phyloP scores from a whole-genome alignment of 2,888 invertebrate genomes.

The Microdon myrmicae region DNA sequence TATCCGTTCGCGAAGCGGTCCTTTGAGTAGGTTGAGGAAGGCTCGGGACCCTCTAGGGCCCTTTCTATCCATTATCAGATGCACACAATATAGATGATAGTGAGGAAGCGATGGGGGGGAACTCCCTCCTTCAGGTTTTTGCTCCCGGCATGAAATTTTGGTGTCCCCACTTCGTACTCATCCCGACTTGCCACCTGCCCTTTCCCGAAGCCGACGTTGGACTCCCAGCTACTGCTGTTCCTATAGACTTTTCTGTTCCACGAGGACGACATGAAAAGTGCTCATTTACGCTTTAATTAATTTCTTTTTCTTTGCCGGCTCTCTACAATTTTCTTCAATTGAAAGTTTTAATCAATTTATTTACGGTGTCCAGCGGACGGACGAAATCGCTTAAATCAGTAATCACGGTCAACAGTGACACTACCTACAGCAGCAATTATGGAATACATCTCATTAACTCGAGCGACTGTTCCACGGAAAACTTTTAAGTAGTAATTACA shows the following conservation, averaged over 20 bases:
- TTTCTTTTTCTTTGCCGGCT: conserved; percentile 40
- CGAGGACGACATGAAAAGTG: conserved; percentile 23
- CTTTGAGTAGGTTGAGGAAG: not conserved
- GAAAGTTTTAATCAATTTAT: conserved; percentile 52
- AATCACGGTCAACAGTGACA: conserved; percentile 22
- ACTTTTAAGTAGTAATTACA: conserved; percentile 51
- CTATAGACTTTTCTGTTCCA: no score
- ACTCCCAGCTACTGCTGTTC: no score
- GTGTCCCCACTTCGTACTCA: not conserved
- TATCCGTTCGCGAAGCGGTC: conserved; percentile 12
- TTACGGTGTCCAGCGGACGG: conserved; percentile 26
- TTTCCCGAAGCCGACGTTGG: no score
- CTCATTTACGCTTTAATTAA: conserved; percentile 45
- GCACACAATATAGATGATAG: no score
- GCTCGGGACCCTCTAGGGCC: not conserved
- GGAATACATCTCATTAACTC: conserved; percentile 40
- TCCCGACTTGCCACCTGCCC: no score
- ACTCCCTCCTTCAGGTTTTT: conserved; percentile 16
- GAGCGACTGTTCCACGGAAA: conserved; percentile 21
- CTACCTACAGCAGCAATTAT: conserved; percentile 20
- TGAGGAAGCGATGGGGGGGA: not conserved
- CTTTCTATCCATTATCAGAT: no score
- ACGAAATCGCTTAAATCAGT: conserved; percentile 37
- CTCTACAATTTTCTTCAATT: conserved; percentile 43
- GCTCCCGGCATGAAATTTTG: conserved; percentile 11